Evolutionary conservation across 1,140 invertebrate species (phyloP).

Genomic region (Goniozus legneri): DNA sequence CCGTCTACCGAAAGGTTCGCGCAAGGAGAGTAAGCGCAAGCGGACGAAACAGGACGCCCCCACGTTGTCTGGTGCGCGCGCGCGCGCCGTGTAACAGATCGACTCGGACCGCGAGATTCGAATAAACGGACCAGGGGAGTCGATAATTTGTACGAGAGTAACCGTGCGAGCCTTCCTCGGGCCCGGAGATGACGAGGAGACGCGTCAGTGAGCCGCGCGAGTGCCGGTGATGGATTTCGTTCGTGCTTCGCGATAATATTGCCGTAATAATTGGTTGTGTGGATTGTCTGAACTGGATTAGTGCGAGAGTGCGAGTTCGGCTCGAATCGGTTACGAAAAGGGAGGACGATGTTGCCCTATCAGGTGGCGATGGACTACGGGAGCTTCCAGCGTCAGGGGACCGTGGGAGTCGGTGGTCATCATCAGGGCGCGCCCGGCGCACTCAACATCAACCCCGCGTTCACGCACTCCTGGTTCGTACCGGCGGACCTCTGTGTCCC

Average conservation of each 20-base stretch:
- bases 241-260: too few species aligned
- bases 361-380: conserved; percentile 88
- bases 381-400: conserved; percentile 71
- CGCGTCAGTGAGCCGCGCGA: too few species aligned
- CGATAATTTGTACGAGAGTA: not conserved
- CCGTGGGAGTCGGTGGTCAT: conserved; percentile 60
- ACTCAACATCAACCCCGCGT: conserved; percentile 65
- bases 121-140: not conserved
- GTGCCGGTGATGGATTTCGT: too few species aligned
- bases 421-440: conserved; percentile 46
- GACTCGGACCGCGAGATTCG: not conserved
- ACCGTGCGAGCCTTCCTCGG: too few species aligned
- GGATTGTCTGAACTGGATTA: too few species aligned
- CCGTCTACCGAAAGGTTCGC: too few species aligned
- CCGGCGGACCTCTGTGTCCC: conserved; percentile 84
- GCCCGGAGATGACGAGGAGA: too few species aligned
- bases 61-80: conserved; percentile 10
- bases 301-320: too few species aligned
- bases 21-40: too few species aligned
- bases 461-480: conserved; percentile 90
- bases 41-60: too few species aligned
- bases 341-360: conserved; percentile 75
- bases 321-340: too few species aligned
- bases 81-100: conserved; percentile 15
- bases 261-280: too few species aligned